Base-by-base conservation (phyloP, 2,888 invertebrate genomes). In the Conchocele bisecta region DNA sequence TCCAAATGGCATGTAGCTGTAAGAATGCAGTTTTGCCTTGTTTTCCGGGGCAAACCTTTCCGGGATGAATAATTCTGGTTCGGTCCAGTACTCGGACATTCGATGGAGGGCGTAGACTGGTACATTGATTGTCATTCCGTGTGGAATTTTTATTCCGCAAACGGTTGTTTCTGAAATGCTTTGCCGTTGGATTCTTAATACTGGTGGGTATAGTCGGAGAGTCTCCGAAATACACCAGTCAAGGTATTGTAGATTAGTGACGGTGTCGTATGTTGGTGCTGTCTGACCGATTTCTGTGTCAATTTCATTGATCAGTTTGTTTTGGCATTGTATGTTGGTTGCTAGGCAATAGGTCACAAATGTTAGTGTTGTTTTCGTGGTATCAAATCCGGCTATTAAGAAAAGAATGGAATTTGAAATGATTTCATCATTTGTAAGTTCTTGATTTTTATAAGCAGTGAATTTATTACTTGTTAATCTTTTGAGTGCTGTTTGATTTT, bases 201-300 rank as follows among this genome's bases (percentile, higher is more conserved):
- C 67, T 9, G 83, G 79, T 4, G 82, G 78, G 54, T 74, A 82
- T n/a, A 81, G 33, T 4, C 83, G 71, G 22, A 83, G 63, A 1
- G 76, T 72, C 46, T 83, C 83, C 3, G 72, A 74, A 3, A 83
- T 35, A 41, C 76, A 70, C 66, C 76, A 78, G 13, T 83, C 82
- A 53, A 83, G 50, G 53, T 69, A 76, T 11, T 59, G 60, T 24
- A 83, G 53, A 46, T 69, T 59, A 20, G 66, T 50, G n/a, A 83
- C 71, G 22, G 65, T 70, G 39, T 82, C 81, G 31, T 83, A 80
- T 1, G 58, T 60, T 9, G 80, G 78, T 7, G 58, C 64, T 7
- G 67, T 17, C 7, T 39, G 17, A 0, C 76, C 69, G n/a, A 76
- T 57, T 11, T 69, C 59, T 4, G 61, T 42, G 9, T 65, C 41